Conservation (phyloP, 37 sponge, comb jelly and placozoan species). For the Trichoplax adhaerens region DNA sequence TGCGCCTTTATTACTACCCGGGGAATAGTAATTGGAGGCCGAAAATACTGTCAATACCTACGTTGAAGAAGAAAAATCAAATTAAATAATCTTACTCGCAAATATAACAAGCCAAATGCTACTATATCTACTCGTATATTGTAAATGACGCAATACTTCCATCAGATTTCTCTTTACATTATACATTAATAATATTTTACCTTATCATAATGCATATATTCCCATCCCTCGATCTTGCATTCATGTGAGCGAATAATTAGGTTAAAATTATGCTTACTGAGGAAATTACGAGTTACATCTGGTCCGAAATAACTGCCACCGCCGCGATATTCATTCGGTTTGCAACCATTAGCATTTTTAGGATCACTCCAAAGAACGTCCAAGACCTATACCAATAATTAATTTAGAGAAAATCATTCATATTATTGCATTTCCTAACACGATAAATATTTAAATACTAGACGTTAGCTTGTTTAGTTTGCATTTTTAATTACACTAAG, state of each 20-base stretch:
- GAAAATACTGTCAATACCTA: conserved; percentile 15
- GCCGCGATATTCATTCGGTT: conserved; percentile 14
- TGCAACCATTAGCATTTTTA: conserved; percentile 5
- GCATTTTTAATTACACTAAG: too few relatives aligned
- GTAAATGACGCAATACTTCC: neutral
- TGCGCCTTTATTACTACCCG: conserved; percentile 16
- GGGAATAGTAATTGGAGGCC: conserved; percentile 13
- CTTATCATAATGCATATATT: conserved; percentile 7
- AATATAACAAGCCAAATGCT: neutral
- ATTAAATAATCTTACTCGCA: neutral
- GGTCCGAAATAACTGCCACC: conserved; percentile 21
- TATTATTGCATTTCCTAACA: neutral
- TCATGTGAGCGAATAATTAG: conserved; percentile 19
- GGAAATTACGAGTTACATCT: conserved; percentile 1
- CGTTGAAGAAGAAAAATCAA: neutral
- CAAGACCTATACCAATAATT: conserved; percentile 8
- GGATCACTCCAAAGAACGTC: conserved; percentile 22
- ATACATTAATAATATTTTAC: neutral
- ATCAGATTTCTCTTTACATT: neutral
- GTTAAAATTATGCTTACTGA: conserved; percentile 13
- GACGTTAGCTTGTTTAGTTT: too few relatives aligned
- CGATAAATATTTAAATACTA: neutral
- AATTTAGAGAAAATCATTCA: neutral
- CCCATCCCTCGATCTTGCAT: conserved; percentile 17
- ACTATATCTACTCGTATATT: neutral